A percentile compares a stretch with the other conserved stretches of the same genome.
These are phyloP conservation scores for Dryobates pubescens DNA, from an alignment of 2,797 vertebrate genomes.

Conservation along the genomic window DNA sequence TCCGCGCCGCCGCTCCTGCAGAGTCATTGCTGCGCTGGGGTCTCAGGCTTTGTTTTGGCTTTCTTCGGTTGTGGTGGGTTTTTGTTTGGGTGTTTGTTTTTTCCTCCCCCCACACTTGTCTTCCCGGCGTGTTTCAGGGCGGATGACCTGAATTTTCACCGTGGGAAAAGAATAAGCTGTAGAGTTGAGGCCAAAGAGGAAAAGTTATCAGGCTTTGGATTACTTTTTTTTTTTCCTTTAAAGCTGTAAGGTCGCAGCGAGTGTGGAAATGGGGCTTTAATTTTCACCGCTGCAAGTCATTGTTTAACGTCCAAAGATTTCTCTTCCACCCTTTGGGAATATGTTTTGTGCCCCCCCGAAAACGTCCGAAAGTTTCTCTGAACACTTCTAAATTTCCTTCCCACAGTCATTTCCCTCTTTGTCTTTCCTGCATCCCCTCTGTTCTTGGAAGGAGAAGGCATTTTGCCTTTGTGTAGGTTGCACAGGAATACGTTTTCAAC, in stretches of 20 bases:
- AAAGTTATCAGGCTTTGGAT: neutral
- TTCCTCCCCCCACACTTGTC: accelerated
- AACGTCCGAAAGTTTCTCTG: neutral
- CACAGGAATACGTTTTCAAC: neutral
- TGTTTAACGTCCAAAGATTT: neutral
- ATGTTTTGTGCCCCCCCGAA: neutral
- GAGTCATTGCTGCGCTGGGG: constrained; percentile 33
- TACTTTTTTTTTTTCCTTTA: no score
- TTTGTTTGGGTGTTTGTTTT: no score
- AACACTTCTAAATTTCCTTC: neutral
- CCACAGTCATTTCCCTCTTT: neutral
- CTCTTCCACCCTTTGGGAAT: neutral
- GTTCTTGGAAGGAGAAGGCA: neutral
- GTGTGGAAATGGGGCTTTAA: neutral
- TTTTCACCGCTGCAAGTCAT: neutral
- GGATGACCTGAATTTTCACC: neutral
- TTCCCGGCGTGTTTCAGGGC: neutral
- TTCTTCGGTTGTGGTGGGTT: neutral
- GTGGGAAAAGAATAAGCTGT: neutral
- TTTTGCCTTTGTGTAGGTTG: neutral
- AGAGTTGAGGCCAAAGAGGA: neutral
- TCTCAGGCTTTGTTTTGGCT: neutral
- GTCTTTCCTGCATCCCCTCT: neutral
- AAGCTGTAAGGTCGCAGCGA: neutral
- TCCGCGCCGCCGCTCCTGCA: constrained; percentile 29